Evolutionary conservation across 2,113 vertebrate species (phyloP), one percentile per base, ranked within the genome.

Genomic region (Haemorhous mexicanus): DNA sequence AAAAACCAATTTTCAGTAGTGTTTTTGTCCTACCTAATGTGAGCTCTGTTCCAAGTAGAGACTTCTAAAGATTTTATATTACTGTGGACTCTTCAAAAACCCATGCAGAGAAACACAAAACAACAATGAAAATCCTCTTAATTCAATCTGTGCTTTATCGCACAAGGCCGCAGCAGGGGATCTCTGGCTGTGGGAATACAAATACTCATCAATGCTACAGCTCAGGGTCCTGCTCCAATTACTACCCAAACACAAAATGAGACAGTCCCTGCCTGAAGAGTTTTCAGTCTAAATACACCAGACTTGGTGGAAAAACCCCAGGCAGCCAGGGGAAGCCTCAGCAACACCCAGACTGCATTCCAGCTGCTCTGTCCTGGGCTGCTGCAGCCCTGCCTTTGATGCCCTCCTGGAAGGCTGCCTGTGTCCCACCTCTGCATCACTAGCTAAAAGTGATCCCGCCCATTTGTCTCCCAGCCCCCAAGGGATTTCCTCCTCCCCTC

Each of bases 111-210:
- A 95, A 90, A 75, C 44, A 90, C 81, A 81, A 67, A 80, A 72
- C 79, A 89, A 68, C 75, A 93, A 58, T 50, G 61, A 81, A 92
- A 97, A 94, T 79, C 91, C 91, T 90, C 93, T 95, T 90, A 96
- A 95, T 87, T 92, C 91, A 92, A 84, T 81, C 89, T 74, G 62
- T n/a, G 55, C 85, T 88, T 73, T 93, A 94, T 73, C 50, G 0
- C 86, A 86, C 68, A 88, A 70, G 86, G 64, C 89, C 76, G 1
- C 93, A 92, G 94, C 91, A 47, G 91, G 95, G 80, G 80, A 89
- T 88, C 67, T 94, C 63, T 86, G 47, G 86, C 94, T 90, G 80
- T 37, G 44, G 91, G 80, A 94, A 92, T 47, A 94, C 87, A 95
- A 91, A 90, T 62, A 90, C 79, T 77, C 69, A 67, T 86, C 50